Percentiles rank a stretch among this genome's conserved stretches.
These are phyloP conservation scores for Heliangelus exortis DNA, from an alignment of 2,797 vertebrate genomes.

Conservation along the genomic window DNA sequence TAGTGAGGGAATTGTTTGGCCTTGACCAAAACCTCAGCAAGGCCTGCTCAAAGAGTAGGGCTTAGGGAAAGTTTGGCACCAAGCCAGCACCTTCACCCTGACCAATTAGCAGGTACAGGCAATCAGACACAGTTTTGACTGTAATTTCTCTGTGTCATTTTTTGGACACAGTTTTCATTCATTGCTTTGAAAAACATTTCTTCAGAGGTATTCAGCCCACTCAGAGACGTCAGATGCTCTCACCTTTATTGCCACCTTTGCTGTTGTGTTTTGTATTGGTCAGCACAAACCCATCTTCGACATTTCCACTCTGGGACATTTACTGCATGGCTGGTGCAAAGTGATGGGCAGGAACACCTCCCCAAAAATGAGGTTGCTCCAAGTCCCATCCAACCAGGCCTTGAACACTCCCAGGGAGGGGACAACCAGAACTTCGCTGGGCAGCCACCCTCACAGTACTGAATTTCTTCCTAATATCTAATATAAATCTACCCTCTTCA, in stretches of 20 bases:
- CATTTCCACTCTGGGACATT: not conserved
- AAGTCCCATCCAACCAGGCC: no score
- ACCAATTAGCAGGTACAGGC: no score
- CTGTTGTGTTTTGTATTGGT: not conserved
- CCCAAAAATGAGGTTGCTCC: no score
- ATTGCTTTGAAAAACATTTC: not conserved
- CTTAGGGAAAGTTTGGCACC: rapidly evolving
- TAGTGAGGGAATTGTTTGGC: rapidly evolving
- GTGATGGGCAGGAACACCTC: no score
- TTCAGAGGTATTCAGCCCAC: not conserved
- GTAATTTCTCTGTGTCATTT: not conserved
- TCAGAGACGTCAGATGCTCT: not conserved
- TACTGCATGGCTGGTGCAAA: not conserved
- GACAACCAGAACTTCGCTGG: no score
- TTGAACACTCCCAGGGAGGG: no score
- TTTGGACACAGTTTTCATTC: rapidly evolving
- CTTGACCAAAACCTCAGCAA: rapidly evolving
- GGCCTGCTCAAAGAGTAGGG: rapidly evolving
- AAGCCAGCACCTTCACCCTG: not conserved
- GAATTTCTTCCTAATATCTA: no score
- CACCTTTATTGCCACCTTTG: not conserved
- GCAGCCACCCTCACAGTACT: no score
- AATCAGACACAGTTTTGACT: rapidly evolving
- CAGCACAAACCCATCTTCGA: not conserved
- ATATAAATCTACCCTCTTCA: no score